These are phyloP conservation scores for Harmothoe impar DNA, from an alignment of 2,888 invertebrate genomes.

Conservation along the genomic window DNA sequence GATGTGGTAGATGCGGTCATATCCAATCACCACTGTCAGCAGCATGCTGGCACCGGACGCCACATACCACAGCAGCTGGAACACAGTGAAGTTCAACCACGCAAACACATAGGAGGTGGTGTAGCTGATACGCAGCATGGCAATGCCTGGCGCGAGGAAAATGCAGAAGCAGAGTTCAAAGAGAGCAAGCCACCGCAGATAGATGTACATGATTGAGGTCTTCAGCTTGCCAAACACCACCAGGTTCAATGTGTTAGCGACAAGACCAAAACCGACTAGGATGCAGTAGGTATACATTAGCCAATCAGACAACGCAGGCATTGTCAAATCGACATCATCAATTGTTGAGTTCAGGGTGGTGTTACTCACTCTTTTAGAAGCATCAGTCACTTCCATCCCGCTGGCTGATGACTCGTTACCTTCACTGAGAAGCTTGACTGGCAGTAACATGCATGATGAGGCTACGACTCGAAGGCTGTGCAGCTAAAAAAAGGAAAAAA, in stretches of 20 bases:
- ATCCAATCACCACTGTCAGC: background rate
- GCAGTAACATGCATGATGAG: no score
- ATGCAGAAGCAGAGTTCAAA: background rate
- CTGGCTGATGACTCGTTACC: no score
- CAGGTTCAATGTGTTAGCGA: background rate
- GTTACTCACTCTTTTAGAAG: no score
- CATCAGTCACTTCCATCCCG: no score
- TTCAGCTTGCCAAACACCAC: background rate
- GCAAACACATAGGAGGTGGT: background rate
- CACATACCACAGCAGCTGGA: background rate
- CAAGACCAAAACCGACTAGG: background rate
- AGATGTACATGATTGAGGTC: background rate
- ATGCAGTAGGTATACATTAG: background rate
- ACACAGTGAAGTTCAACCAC: background rate
- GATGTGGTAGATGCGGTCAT: background rate
- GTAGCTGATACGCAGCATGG: background rate
- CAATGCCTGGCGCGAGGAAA: background rate
- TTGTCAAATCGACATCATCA: no score
- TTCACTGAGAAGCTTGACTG: no score
- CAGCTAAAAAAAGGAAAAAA: no score
- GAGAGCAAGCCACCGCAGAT: background rate
- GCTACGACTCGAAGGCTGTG: no score
- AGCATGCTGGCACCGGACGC: background rate
- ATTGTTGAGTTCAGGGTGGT: no score
- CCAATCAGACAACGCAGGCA: background rate